Percentiles rank a stretch among this genome's conserved stretches.
Conservation (phyloP, 2,888 invertebrate species). For the Tuta absoluta region DNA sequence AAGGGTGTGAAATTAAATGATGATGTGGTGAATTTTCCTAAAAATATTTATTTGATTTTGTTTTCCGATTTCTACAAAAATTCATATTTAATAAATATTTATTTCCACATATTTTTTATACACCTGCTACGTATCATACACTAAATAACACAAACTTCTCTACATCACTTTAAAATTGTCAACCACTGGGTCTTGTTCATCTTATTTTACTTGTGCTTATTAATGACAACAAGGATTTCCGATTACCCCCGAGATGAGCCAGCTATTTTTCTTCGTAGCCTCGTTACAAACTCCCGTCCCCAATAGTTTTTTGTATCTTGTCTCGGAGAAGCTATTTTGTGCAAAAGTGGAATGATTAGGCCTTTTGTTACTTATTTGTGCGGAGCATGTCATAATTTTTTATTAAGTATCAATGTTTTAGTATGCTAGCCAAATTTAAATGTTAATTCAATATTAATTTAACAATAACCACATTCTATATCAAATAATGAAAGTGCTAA, state of each 20-base stretch:
- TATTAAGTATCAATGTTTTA: not conserved
- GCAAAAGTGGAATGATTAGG: not conserved
- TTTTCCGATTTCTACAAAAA: too few species aligned
- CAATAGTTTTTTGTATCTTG: slow-evolving; percentile 17
- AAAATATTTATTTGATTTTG: too few species aligned
- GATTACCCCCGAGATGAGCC: slow-evolving; percentile 5
- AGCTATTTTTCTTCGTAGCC: slow-evolving; percentile 5
- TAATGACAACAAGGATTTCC: not conserved
- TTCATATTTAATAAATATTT: too few species aligned
- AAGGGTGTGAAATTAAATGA: slow-evolving; percentile 38
- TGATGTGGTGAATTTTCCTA: too few species aligned
- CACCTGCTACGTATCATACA: too few species aligned
- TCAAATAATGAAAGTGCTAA: too few species aligned
- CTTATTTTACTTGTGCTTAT: too few species aligned
- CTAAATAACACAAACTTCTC: too few species aligned
- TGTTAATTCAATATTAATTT: too few species aligned
- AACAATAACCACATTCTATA: too few species aligned
- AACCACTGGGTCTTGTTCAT: too few species aligned
- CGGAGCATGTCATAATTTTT: not conserved
- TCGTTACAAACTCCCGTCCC: slow-evolving; percentile 24
- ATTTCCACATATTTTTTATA: not conserved
- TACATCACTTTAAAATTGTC: too few species aligned
- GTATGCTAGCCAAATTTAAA: not conserved
- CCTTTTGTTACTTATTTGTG: not conserved
- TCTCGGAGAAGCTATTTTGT: not conserved